Conservation (phyloP, 2,113 vertebrate genomes). For the Ictalurus punctatus region DNA sequence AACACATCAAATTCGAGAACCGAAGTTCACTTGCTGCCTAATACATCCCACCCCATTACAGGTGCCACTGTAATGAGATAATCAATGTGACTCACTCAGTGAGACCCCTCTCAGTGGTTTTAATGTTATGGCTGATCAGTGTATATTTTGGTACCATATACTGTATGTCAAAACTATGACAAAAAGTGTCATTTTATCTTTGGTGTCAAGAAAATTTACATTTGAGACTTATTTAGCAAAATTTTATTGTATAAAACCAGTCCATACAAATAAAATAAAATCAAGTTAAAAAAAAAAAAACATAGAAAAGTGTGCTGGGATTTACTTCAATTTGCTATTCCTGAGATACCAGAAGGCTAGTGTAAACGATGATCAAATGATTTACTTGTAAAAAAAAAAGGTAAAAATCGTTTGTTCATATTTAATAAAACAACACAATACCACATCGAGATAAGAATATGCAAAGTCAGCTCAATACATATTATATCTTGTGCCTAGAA, state of each 20-base stretch:
- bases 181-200: background rate
- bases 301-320: background rate
- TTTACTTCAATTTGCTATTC: background rate
- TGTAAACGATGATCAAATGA: background rate
- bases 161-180: background rate
- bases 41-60: no score
- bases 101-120: no score
- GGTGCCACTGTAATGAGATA: no score
- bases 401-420: background rate
- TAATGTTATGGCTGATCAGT: no score
- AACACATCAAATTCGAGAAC: no score
- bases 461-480: background rate
- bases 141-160: no score
- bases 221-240: background rate
- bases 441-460: background rate
- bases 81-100: no score
- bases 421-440: background rate
- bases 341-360: constrained; percentile 4
- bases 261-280: background rate
- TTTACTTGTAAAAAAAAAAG: background rate
- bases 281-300: background rate
- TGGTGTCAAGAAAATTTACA: background rate
- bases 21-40: no score
- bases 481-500: background rate
- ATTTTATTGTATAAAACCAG: constrained; percentile 20